phyloP scores from a whole-genome alignment of 2,113 vertebrate genomes.

The Paradoxurus hermaphroditus region DNA sequence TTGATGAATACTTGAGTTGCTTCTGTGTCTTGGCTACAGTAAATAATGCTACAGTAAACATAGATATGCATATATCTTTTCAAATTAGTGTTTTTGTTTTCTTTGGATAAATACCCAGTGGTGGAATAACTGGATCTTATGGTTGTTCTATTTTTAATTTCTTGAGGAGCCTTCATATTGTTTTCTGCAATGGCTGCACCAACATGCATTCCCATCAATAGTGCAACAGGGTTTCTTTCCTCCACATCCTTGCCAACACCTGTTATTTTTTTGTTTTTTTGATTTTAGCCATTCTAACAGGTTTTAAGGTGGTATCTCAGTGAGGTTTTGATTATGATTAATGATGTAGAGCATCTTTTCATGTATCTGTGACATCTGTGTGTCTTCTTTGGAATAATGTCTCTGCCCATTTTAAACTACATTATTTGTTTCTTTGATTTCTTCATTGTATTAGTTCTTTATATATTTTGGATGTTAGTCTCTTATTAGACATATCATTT shows the following conservation, averaged over 20 bases:
- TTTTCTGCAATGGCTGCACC: neutral
- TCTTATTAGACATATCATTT: neutral
- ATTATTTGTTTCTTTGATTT: neutral
- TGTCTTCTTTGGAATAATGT: neutral
- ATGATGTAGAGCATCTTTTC: neutral
- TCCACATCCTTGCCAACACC: neutral
- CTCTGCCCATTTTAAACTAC: neutral
- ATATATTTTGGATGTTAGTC: neutral
- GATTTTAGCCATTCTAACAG: neutral
- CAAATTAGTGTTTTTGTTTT: neutral
- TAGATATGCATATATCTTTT: neutral
- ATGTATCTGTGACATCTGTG: neutral
- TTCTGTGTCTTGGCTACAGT: neutral
- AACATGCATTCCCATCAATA: neutral
- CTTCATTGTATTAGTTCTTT: neutral
- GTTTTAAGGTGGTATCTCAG: neutral
- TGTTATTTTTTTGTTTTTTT: neutral
- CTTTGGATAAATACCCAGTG: neutral
- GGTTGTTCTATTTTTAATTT: neutral
- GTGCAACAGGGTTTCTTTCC: neutral
- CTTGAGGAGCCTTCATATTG: neutral
- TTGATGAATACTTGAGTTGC: neutral
- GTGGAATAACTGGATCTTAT: neutral
- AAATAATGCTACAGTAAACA: neutral
- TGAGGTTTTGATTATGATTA: neutral